Evolutionary conservation across 2,113 vertebrate species (phyloP).

Genomic region (Sardina pilchardus): DNA sequence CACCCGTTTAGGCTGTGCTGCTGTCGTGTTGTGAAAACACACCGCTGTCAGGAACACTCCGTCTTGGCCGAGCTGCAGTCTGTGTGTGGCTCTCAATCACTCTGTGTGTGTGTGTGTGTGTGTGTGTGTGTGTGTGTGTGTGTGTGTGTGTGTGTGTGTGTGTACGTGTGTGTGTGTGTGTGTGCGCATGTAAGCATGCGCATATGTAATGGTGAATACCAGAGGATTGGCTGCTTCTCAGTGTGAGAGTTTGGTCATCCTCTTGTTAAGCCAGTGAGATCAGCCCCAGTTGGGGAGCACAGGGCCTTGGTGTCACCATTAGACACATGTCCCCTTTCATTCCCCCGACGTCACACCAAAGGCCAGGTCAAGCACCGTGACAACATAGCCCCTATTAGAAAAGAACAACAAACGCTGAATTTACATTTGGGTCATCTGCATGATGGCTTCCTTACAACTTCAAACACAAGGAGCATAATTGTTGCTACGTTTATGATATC

Average conservation of each 20-base stretch:
- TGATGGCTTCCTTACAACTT: too few relatives aligned
- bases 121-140: background rate
- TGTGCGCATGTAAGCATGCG: background rate
- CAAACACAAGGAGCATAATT: too few relatives aligned
- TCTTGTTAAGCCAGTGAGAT: constrained; percentile 25
- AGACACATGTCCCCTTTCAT: background rate
- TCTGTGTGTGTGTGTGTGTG: background rate
- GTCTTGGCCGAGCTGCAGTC: background rate
- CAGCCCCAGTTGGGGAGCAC: background rate
- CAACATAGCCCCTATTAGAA: background rate
- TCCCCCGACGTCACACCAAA: background rate
- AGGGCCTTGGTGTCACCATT: background rate
- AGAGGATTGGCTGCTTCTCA: constrained; percentile 32
- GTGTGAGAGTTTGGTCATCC: constrained; percentile 26
- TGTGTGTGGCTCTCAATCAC: background rate
- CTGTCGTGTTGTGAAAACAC: constrained; percentile 43
- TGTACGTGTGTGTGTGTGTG: background rate
- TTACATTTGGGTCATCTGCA: background rate
- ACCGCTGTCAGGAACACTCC: constrained; percentile 19
- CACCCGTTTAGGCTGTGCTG: constrained; percentile 33
- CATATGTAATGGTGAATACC: background rate
- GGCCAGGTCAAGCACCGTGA: background rate
- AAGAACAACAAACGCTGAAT: background rate
- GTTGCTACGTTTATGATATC: too few relatives aligned
- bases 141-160: background rate